A percentile compares a stretch with the other conserved stretches of the same genome.
phyloP scores from a whole-genome alignment of 1,140 invertebrate species.

The Parasteatoda tepidariorum region DNA sequence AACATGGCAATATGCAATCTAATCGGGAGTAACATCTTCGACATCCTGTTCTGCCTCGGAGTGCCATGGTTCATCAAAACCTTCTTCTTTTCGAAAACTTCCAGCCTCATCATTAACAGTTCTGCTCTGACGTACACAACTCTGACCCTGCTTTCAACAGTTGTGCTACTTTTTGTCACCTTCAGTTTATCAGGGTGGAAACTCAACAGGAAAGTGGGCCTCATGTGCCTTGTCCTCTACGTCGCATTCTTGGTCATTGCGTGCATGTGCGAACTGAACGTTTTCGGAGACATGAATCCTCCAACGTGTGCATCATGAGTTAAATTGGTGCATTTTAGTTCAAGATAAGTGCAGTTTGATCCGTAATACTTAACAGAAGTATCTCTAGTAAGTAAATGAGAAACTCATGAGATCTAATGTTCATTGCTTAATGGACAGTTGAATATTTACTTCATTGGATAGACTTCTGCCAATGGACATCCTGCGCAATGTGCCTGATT shows the following conservation, averaged over 20 bases:
- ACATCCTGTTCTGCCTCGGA: slow-evolving; percentile 86
- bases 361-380: too few relatives aligned
- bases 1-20: slow-evolving; percentile 86
- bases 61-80: slow-evolving; percentile 85
- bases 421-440: too few relatives aligned
- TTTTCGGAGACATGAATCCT: slow-evolving; percentile 60
- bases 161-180: slow-evolving; percentile 61
- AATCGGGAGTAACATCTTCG: slow-evolving; percentile 85
- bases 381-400: too few relatives aligned
- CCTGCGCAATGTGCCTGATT: too few relatives aligned
- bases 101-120: slow-evolving; percentile 56
- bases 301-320: slow-evolving; percentile 38
- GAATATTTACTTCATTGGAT: too few relatives aligned
- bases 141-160: slow-evolving; percentile 60
- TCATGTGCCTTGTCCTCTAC: slow-evolving; percentile 58
- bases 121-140: slow-evolving; percentile 63
- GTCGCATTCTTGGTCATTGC: slow-evolving; percentile 51
- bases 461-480: too few relatives aligned
- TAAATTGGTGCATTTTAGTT: too few relatives aligned
- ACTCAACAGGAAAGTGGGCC: slow-evolving; percentile 61
- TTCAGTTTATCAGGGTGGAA: slow-evolving; percentile 61
- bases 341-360: too few relatives aligned
- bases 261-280: slow-evolving; percentile 58
- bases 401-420: too few relatives aligned
- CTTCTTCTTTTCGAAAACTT: slow-evolving; percentile 67